Evolutionary conservation across 2,113 vertebrate genomes (phyloP), one percentile per base, ranked within the genome.

Genomic region (Herpailurus yagouaroundi): DNA sequence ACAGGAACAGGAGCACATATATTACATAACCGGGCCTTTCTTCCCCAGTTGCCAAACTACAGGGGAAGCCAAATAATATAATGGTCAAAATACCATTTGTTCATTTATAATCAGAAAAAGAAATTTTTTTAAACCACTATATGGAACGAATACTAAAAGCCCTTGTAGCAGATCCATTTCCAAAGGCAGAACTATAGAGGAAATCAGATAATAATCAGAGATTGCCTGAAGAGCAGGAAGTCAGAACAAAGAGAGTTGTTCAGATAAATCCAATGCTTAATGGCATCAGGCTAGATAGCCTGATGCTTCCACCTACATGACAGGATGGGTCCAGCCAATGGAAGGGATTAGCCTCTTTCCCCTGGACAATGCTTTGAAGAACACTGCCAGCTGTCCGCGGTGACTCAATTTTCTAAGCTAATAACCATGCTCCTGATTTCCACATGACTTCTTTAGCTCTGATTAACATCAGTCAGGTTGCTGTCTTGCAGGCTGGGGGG

Each of bases 191-290:
- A 73, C 80, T 23, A 76, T 41, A 91, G 45, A 97, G 36, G 83
- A 97, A 92, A 74, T 90, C 80, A 71, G 87, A 76, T 92, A 92
- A 95, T 89, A 55, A 95, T 73, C 68, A 89, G 55, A 97, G 79
- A 97, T 94, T 29, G 73, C 91, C 85, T 74, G 23, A 79, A 97
- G 71, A 89, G 89, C 91, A 97, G 89, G 60, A 97, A 95, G 89
- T 89, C 77, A 94, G 71, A 96, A 95, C 69, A 92, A 91, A 94
- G 86, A 79, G 55, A 90, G 19, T 79, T 91, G 60, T 91, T 81
- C 83, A 86, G 89, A 93, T 73, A 82, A 76, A 68, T 23, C 64
- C 66, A 87, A 2, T 23, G 45, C 85, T 74, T 41, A 80, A 79
- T 60, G 89, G 33, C 69, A 63, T 64, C 48, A 82, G 76, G 16